Conservation (phyloP, 2,888 invertebrate species). For the Schizotus pectinicornis region DNA sequence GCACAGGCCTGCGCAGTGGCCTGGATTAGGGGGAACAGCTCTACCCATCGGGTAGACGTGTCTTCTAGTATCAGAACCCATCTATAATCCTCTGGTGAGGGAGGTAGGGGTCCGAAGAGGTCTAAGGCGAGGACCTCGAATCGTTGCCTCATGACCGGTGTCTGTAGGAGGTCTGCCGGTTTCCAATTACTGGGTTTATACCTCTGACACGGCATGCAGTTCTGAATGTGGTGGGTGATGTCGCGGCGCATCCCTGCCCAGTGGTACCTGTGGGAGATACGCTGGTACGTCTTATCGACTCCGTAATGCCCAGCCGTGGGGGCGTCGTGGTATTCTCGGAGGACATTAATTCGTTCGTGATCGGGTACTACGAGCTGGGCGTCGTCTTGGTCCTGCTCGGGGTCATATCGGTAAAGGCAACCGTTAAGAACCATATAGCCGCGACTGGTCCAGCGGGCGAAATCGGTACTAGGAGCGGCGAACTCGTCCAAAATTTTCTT, state of each 20-base stretch:
- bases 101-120: too few relatives aligned
- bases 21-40: slow-evolving; percentile 29
- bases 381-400: too few relatives aligned
- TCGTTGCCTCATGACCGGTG: slow-evolving; percentile 28
- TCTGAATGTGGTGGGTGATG: slow-evolving; percentile 21
- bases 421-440: too few relatives aligned
- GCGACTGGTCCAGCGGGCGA: too few relatives aligned
- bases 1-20: slow-evolving; percentile 35
- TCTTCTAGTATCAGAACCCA: too few relatives aligned
- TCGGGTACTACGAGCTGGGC: too few relatives aligned
- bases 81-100: slow-evolving; percentile 36
- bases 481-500: too few relatives aligned
- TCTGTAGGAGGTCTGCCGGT: slow-evolving; percentile 30
- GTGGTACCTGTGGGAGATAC: slow-evolving; percentile 25
- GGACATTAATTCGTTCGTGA: too few relatives aligned
- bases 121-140: too few relatives aligned
- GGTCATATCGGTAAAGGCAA: too few relatives aligned
- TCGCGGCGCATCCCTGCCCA: slow-evolving; percentile 29
- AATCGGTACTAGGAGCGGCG: too few relatives aligned
- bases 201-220: slow-evolving; percentile 19
- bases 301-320: slow-evolving; percentile 39
- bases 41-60: slow-evolving; percentile 34
- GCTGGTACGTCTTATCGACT: slow-evolving; percentile 17
- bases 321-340: slow-evolving; percentile 32
- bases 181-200: slow-evolving; percentile 28